Percentiles rank a stretch among this genome's conserved stretches.
Evolutionary conservation across 2,888 invertebrate species (phyloP).

Genomic region (Lapara coniferarum): DNA sequence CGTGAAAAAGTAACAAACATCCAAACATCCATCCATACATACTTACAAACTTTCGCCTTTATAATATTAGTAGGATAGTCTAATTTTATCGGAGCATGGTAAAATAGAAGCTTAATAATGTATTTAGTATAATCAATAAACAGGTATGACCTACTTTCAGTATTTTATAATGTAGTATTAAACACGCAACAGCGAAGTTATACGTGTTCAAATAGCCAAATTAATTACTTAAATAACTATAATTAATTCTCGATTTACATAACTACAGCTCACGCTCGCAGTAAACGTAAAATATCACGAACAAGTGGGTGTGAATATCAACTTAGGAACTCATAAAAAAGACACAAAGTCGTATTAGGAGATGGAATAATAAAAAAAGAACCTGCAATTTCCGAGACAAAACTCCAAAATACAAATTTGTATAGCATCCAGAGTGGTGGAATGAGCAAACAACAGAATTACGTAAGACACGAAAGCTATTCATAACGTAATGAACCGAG

Average conservation of each 20-base stretch:
- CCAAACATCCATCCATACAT: too few species aligned
- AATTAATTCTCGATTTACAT: neutral
- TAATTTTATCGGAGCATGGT: neutral
- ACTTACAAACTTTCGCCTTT: too few species aligned
- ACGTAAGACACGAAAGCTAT: conserved; percentile 42
- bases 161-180: neutral
- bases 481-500: conserved; percentile 41
- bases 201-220: neutral
- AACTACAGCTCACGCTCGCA: too few species aligned
- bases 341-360: conserved; percentile 14
- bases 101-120: neutral
- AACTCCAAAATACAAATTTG: conserved; percentile 31
- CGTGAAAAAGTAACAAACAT: too few species aligned
- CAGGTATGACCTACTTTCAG: neutral
- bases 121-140: neutral
- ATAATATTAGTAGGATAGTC: neutral
- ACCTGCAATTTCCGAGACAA: conserved; percentile 32
- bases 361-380: conserved; percentile 21
- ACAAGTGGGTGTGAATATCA: conserved; percentile 12
- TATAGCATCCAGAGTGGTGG: conserved; percentile 34
- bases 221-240: neutral
- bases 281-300: too few species aligned
- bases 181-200: neutral
- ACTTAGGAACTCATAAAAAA: conserved; percentile 8
- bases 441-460: conserved; percentile 53